These are phyloP conservation scores for Caenorhabditis parvicauda DNA, from an alignment of 2,888 invertebrate species.

Conservation along the genomic window DNA sequence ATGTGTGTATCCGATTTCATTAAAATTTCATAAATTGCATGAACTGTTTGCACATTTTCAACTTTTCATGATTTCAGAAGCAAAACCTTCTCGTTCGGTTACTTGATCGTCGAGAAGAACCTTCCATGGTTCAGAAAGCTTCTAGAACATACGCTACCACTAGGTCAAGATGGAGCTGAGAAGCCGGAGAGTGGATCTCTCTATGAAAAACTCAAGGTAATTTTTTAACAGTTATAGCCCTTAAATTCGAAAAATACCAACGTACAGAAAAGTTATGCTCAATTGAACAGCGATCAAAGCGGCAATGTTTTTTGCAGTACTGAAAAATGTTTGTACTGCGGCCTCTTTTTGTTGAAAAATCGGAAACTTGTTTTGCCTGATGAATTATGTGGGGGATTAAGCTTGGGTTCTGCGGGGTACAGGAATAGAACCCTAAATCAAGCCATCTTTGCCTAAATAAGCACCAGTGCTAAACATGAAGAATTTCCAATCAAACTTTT, in stretches of 20 bases:
- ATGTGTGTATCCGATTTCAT: no score
- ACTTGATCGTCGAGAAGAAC: constrained; percentile 86
- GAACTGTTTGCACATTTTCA: no score
- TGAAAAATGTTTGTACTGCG: no score
- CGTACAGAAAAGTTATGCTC: no score
- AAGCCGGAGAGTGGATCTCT: constrained; percentile 18
- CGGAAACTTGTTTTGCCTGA: neutral
- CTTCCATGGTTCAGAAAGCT: constrained; percentile 89
- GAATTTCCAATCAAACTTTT: neutral
- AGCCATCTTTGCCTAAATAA: neutral
- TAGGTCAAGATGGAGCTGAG: constrained; percentile 10
- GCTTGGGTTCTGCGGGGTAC: no score
- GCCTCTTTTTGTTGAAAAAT: neutral
- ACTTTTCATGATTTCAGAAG: constrained; percentile 71
- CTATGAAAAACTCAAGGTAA: constrained; percentile 42
- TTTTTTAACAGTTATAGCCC: no score
- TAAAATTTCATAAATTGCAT: neutral
- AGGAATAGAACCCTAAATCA: neutral
- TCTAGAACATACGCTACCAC: constrained; percentile 79
- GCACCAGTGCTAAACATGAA: neutral
- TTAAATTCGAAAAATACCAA: no score
- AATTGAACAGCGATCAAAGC: neutral
- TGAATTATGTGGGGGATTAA: no score
- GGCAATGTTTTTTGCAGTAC: no score
- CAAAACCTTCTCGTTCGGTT: constrained; percentile 91